Evolutionary conservation across 2,888 invertebrate genomes (phyloP).

Genomic region (Tipula unca): DNA sequence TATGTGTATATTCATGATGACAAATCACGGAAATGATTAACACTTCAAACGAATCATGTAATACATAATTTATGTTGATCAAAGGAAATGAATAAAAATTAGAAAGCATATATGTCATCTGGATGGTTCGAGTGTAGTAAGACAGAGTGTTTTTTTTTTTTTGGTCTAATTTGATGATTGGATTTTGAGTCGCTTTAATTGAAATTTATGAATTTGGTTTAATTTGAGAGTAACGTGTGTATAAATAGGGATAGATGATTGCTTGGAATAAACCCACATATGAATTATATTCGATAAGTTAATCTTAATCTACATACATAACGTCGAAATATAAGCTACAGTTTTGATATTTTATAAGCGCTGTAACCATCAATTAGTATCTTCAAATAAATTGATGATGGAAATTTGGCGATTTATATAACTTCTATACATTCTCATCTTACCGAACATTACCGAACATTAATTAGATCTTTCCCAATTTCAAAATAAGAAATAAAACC

Average conservation of each 20-base stretch:
- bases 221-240: background rate
- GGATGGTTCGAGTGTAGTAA: background rate
- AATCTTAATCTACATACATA: too few relatives aligned
- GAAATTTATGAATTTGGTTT: background rate
- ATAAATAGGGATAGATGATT: background rate
- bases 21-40: constrained; percentile 14
- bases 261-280: background rate
- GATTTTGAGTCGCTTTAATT: background rate
- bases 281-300: too few relatives aligned
- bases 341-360: too few relatives aligned
- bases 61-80: background rate
- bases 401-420: too few relatives aligned
- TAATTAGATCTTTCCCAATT: too few relatives aligned
- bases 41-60: constrained; percentile 1
- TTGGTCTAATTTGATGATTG: background rate
- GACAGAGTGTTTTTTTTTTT: background rate
- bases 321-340: too few relatives aligned
- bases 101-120: background rate
- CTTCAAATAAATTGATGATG: too few relatives aligned
- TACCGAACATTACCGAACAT: too few relatives aligned
- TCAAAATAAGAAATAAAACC: too few relatives aligned
- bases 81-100: constrained; percentile 9
- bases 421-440: too few relatives aligned
- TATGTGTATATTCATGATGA: background rate
- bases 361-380: too few relatives aligned